Evolutionary conservation across 2,113 vertebrate genomes (phyloP).

Genomic region (Plecotus auritus): DNA sequence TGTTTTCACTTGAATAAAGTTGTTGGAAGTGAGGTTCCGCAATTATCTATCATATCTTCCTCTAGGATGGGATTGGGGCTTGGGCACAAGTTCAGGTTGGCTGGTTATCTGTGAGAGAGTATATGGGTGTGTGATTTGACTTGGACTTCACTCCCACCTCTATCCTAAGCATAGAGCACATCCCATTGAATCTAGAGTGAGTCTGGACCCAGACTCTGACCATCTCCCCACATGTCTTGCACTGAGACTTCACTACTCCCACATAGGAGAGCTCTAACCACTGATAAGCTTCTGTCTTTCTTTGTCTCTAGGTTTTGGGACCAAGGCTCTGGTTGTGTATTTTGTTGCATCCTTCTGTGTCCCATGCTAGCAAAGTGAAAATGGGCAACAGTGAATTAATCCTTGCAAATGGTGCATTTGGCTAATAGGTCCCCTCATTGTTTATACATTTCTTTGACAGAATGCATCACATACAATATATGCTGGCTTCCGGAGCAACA

Average conservation of each 20-base stretch:
- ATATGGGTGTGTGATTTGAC: not conserved
- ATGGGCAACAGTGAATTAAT: not conserved
- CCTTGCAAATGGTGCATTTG: not conserved
- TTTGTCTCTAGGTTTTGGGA: not conserved
- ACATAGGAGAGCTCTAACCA: not conserved
- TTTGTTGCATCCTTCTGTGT: not conserved
- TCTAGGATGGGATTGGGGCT: not conserved
- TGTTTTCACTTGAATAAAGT: not conserved
- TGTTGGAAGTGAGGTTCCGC: not conserved
- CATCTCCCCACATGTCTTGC: too few species aligned
- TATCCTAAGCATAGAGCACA: not conserved
- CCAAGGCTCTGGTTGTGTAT: not conserved
- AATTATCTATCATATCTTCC: not conserved
- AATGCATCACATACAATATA: not conserved
- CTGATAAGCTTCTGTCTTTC: not conserved
- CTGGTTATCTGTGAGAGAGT: not conserved
- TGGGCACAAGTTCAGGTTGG: not conserved
- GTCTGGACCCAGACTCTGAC: not conserved
- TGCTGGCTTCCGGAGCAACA: not conserved
- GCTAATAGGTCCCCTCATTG: not conserved
- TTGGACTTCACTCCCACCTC: not conserved
- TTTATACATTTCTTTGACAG: not conserved
- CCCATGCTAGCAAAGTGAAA: not conserved
- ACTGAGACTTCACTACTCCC: not conserved
- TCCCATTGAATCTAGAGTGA: not conserved